Evolutionary conservation across 1,140 invertebrate genomes (phyloP).

Genomic region (Pseudomyrmex pallidus): DNA sequence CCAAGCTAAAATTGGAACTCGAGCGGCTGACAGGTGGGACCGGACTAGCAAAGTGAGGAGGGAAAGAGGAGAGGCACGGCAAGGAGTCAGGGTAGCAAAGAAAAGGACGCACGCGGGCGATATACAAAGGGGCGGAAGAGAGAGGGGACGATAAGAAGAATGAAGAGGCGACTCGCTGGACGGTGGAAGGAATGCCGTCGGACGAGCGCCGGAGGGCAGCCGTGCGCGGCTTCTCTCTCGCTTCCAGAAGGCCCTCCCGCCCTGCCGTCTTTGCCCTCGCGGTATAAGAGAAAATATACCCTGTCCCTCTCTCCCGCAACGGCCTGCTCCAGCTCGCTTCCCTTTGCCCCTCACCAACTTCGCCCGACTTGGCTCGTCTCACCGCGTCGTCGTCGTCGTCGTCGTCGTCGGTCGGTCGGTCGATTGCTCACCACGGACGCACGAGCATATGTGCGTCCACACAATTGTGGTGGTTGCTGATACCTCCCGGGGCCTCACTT

Average conservation of each 20-base stretch:
- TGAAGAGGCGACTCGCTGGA: conserved; percentile 75
- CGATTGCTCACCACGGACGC: conserved; percentile 33
- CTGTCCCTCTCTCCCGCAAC: conserved; percentile 18
- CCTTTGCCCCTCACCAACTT: conserved; percentile 6
- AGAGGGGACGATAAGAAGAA: conserved; percentile 79
- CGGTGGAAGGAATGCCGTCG: conserved; percentile 84
- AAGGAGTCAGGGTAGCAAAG: conserved; percentile 62
- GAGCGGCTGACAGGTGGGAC: conserved; percentile 50
- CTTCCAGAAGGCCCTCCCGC: conserved; percentile 59
- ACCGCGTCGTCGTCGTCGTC: conserved; percentile 46
- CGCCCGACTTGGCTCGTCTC: conserved; percentile 47
- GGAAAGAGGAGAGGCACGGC: conserved; percentile 26
- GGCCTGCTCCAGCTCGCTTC: background rate
- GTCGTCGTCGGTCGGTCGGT: conserved; percentile 54
- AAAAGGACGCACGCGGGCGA: conserved; percentile 58
- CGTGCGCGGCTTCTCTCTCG: conserved; percentile 67
- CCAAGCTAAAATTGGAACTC: conserved; percentile 73
- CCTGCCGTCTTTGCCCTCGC: conserved; percentile 61
- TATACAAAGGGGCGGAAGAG: conserved; percentile 74
- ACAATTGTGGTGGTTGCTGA: conserved; percentile 70
- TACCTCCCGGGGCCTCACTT: conserved; percentile 77
- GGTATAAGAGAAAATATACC: conserved; percentile 65
- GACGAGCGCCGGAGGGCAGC: conserved; percentile 84
- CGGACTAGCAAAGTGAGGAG: conserved; percentile 24
- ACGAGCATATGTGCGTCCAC: conserved; percentile 52